Conservation (phyloP, 2,888 invertebrate species). For the Drosophila antonietae region DNA sequence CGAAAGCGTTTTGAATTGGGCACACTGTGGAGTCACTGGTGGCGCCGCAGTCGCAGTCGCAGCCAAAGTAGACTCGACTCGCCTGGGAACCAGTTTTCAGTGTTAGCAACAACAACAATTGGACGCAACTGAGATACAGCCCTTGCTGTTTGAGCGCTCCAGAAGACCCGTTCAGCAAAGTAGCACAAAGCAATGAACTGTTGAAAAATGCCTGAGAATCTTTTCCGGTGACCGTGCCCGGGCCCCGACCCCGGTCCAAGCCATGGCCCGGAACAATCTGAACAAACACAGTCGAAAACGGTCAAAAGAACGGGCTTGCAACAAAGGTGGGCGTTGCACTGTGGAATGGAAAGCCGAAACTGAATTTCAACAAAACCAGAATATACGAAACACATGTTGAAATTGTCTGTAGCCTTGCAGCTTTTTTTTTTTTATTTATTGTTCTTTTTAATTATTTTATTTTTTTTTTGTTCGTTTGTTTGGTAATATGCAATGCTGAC, state of each 20-base stretch:
- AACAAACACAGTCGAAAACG: constrained; percentile 57
- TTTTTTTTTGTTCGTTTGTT: background rate
- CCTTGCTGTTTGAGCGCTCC: constrained; percentile 50
- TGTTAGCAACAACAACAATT: constrained; percentile 52
- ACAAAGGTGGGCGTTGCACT: constrained; percentile 63
- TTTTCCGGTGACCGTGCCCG: constrained; percentile 60
- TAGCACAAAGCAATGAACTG: constrained; percentile 79
- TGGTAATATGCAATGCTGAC: background rate
- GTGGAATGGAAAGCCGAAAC: constrained; percentile 21
- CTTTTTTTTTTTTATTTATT: background rate
- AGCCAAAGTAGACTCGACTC: constrained; percentile 6
- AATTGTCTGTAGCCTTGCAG: constrained; percentile 10
- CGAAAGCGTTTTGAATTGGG: constrained; percentile 68
- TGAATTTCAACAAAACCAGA: constrained; percentile 22
- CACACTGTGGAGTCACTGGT: constrained; percentile 49
- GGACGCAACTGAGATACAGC: constrained; percentile 42
- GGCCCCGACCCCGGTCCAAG: constrained; percentile 32
- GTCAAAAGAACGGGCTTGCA: constrained; percentile 39
- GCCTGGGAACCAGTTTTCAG: constrained; percentile 70
- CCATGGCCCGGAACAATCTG: constrained; percentile 42
- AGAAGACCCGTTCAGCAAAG: constrained; percentile 69
- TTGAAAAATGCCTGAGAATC: constrained; percentile 73
- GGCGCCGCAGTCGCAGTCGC: constrained; percentile 58
- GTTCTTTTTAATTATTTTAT: too few relatives aligned
- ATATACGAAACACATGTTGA: constrained; percentile 17